Evolutionary conservation across 1,140 invertebrate genomes (phyloP), one percentile per base, ranked within the genome.

Genomic region (Bombus consobrinus): DNA sequence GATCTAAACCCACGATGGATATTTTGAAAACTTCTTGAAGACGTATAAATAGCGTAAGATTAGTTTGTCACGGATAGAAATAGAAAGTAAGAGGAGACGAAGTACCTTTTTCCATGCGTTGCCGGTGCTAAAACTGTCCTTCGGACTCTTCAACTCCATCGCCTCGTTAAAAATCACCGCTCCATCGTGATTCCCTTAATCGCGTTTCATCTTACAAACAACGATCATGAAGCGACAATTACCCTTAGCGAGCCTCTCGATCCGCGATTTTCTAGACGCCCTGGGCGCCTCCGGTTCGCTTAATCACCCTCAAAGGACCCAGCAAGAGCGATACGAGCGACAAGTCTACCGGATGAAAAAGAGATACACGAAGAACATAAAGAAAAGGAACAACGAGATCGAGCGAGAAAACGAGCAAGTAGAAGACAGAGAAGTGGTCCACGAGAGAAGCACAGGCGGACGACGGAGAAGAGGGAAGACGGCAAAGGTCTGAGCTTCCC

Each of bases 401-500:
- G 28, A 39, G 4, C 0, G 22, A 66, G 47, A 72, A n/a, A 64
- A 34, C 12, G 43, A 84, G n/a, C 76, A 72, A 85, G 59, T 32
- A 32, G 37, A 59, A 15, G 2, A 62, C 28, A 13, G 59, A 32
- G n/a, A 71, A 22, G 28, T 22, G 6, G 66, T 32, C 8, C 25
- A 28, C 18, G 79, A 81, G 37, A 32, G 34, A 39, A 22, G 37
- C 41, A 69, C 15, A 75, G 69, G n/a, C 2, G 37, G 32, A 39
- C 6, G 74, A 8, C 0, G 41, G 66, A 3, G 28, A 15, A 32
- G 71, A 37, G 12, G 57, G 22, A 32, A 53, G 47, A 22, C 47
- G n/a, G 32, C 13, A 76, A 53, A 69, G 73, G 82, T 83, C 22
- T 75, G 68, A 64, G 72, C 74, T 92, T 92, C 83, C 91, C 86